Conservation (phyloP, 64 coral and sea anemone species). For the Cladopsammia gracilis region DNA sequence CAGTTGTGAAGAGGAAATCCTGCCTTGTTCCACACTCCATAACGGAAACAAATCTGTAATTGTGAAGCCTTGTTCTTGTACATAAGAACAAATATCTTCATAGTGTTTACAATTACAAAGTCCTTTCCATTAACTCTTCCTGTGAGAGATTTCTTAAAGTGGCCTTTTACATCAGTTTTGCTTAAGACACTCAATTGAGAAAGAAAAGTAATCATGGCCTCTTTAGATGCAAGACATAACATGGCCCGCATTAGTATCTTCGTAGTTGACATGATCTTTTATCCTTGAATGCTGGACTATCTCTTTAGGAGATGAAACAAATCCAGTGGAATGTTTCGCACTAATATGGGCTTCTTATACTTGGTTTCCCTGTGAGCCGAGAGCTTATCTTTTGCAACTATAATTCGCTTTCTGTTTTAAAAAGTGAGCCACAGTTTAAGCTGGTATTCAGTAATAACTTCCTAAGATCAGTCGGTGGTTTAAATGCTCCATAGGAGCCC, state of each 20-base stretch:
- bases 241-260: slow-evolving; percentile 24
- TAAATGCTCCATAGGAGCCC: slow-evolving; percentile 40
- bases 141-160: slow-evolving; percentile 55
- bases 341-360: slow-evolving; percentile 56
- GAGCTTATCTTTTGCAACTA: slow-evolving; percentile 52
- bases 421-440: slow-evolving; percentile 27
- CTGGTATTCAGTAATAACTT: slow-evolving; percentile 51
- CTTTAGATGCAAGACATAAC: slow-evolving; percentile 60
- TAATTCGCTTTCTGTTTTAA: slow-evolving; percentile 14
- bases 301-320: slow-evolving; percentile 35
- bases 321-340: slow-evolving; percentile 27
- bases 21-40: slow-evolving; percentile 70
- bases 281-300: slow-evolving; percentile 11
- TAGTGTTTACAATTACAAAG: slow-evolving; percentile 4
- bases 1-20: slow-evolving; percentile 62
- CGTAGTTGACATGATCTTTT: slow-evolving; percentile 42
- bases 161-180: slow-evolving; percentile 27
- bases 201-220: slow-evolving; percentile 10
- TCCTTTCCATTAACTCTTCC: slow-evolving; percentile 70
- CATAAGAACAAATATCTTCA: slow-evolving; percentile 4
- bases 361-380: slow-evolving; percentile 51
- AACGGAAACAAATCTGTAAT: slow-evolving; percentile 55
- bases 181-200: slow-evolving; percentile 26
- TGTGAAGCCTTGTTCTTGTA: slow-evolving; percentile 37
- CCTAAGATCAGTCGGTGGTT: slow-evolving; percentile 57